Evolutionary conservation across 2,113 vertebrate species (phyloP).

Genomic region (Hemicordylus capensis): DNA sequence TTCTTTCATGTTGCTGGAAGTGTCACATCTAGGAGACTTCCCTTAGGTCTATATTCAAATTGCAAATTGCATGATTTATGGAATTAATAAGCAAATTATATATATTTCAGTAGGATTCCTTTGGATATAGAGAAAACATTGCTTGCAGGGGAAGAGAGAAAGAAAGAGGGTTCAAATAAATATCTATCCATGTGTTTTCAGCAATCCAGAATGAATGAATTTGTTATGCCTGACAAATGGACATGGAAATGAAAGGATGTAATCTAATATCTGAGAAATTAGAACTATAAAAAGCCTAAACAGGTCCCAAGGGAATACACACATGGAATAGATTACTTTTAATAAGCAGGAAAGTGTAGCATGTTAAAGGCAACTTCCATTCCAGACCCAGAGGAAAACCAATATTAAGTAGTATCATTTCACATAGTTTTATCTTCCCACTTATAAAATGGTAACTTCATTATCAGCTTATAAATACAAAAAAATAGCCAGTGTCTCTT

Average conservation of each 20-base stretch:
- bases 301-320: conserved; percentile 61
- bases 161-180: conserved; percentile 23
- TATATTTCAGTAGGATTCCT: neutral
- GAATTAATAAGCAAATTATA: neutral
- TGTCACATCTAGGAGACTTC: neutral
- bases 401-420: neutral
- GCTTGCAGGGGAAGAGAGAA: conserved; percentile 18
- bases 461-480: neutral
- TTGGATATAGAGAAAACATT: neutral
- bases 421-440: neutral
- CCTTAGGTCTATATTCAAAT: neutral
- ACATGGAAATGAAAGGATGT: conserved; percentile 57
- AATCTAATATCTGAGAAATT: conserved; percentile 65
- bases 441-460: neutral
- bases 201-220: conserved; percentile 44
- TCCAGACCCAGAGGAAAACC: neutral
- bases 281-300: conserved; percentile 55
- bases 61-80: neutral
- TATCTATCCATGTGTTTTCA: conserved; percentile 41
- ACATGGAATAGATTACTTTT: conserved; percentile 57
- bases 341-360: conserved; percentile 10
- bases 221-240: conserved; percentile 46
- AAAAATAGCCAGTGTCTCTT: neutral
- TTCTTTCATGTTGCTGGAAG: neutral
- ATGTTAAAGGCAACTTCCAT: conserved; percentile 15